These are phyloP conservation scores for Perccottus glenii DNA, from an alignment of 2,113 vertebrate species.

Conservation along the genomic window DNA sequence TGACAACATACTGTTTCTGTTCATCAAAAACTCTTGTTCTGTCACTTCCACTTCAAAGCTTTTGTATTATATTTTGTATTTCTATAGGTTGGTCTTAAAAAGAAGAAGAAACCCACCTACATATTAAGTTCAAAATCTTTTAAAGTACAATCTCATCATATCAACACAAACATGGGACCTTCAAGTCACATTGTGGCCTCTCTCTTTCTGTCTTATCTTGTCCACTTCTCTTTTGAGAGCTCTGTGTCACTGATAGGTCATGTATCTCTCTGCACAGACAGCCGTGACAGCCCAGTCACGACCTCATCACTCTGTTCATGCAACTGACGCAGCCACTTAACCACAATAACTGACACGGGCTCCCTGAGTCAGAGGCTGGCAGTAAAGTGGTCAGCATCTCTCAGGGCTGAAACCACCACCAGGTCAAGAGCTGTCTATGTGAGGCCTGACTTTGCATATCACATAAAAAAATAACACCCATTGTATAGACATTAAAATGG, in stretches of 20 bases:
- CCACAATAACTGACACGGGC: constrained; percentile 25
- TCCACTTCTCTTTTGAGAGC: constrained; percentile 16
- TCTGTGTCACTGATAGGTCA: constrained; percentile 28
- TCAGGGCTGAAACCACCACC: constrained; percentile 17
- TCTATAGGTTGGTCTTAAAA: too few relatives aligned
- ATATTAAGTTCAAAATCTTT: constrained; percentile 22
- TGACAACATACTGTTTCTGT: too few relatives aligned
- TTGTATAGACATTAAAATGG: too few relatives aligned
- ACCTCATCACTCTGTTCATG: constrained; percentile 58
- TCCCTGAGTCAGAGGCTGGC: constrained; percentile 12
- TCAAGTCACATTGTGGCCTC: neutral
- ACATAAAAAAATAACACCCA: neutral
- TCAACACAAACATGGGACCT: neutral
- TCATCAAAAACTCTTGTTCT: too few relatives aligned
- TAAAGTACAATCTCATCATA: constrained; percentile 13
- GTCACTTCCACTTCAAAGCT: too few relatives aligned
- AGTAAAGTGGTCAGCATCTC: constrained; percentile 42
- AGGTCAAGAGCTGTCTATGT: constrained; percentile 60
- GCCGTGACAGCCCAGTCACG: constrained; percentile 50
- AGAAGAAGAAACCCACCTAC: too few relatives aligned
- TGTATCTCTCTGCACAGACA: constrained; percentile 44
- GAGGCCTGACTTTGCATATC: constrained; percentile 38
- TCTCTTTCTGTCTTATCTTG: neutral
- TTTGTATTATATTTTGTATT: too few relatives aligned
- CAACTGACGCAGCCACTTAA: constrained; percentile 48